Evolutionary conservation across 2,113 vertebrate species (phyloP), one percentile per base, ranked within the genome.

Genomic region (Verasper variegatus): DNA sequence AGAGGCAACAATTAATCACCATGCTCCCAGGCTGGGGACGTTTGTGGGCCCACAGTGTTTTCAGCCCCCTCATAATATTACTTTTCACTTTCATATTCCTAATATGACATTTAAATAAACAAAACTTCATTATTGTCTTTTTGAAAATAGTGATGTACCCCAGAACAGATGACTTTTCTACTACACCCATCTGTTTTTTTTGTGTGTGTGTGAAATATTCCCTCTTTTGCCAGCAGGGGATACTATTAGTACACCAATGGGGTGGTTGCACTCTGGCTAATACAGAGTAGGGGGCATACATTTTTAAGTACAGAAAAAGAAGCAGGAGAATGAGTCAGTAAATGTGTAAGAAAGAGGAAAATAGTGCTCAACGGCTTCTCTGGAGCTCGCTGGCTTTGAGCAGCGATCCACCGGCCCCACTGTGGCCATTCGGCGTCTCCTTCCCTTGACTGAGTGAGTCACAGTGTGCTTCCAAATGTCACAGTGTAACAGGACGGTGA

Each of bases 141-240:
- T 45, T 2, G n/a, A 62, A 54, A 73, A 6, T 14, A 66, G 24
- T 3, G 20, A 51, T 40, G n/a, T 11, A 10, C 2, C 26, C 27
- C 27, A 62, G 45, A 52, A 23, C 10, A 40, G 40, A 18, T 3
- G 37, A 47, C 18, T 7, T 47, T 40, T 66, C n/a, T 51, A 15
- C n/a, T 51, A 15, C 4, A 23, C 49, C 52, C 57, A 40, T 65
- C 8, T 70, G 24, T 20, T 35, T 21, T 31, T 18, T 35, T 35
- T 2, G n/a, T 7, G 18, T 3, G 4, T 57, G 13, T 60, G 15
- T 61, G 20, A 77, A 26, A 7, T 45, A 64, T 90, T 81, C 84
- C 81, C 47, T 70, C 5, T 83, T 64, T 65, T 64, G 74, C 92
- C 92, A 89, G 91, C 86, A 92, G 91, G 88, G 89, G 89, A 63